Evolutionary conservation across 2,797 vertebrate species (phyloP), one percentile per base, ranked within the genome.

Genomic region (Sebastiscus albofasciatus): DNA sequence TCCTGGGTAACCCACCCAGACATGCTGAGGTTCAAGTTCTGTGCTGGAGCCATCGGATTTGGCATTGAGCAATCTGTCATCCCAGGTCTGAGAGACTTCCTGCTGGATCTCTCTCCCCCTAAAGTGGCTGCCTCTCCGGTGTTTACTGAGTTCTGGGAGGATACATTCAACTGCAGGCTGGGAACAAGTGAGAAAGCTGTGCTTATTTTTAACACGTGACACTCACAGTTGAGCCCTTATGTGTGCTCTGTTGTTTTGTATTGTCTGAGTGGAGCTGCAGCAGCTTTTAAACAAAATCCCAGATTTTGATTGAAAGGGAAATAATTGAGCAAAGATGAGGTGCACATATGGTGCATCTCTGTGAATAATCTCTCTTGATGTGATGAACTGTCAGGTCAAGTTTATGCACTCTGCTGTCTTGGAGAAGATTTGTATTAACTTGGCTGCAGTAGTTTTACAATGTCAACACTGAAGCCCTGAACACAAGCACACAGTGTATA

Each of bases 71-170:
- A 77, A 67, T 88, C 93, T 60, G 73, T 90, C 46, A 95, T 95
- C 29, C 89, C 87, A 14, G 93, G 95, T 14, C 80, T 96, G 9
- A 85, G 77, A 65, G 83, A 94, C 20, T 95, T 94, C 76, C 52
- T 95, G 56, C 60, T 93, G 62, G 82, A 92, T 68, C 87, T 92
- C 20, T 72, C 78, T 27, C 89, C 87, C 1, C n/a, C 62, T 16
- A 64, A 85, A 76, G 90, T 79, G 7, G n/a, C 81, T 52, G 55
- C 75, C 8, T 94, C 90, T 3, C 60, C 85, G 0, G 2, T 93
- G 29, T 71, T 95, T 11, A 90, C 85, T 13, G 90, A 95, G 75
- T 91, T 93, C 62, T 94, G 91, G 90, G 91, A 95, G 61, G 86
- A 76, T 7, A 69, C 88, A 20, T 95, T 95, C 59, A 82, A 84